Percentiles rank a stretch among this genome's conserved stretches.
Evolutionary conservation across 2,113 vertebrate genomes (phyloP).

Genomic region (Sapayoa aenigma): DNA sequence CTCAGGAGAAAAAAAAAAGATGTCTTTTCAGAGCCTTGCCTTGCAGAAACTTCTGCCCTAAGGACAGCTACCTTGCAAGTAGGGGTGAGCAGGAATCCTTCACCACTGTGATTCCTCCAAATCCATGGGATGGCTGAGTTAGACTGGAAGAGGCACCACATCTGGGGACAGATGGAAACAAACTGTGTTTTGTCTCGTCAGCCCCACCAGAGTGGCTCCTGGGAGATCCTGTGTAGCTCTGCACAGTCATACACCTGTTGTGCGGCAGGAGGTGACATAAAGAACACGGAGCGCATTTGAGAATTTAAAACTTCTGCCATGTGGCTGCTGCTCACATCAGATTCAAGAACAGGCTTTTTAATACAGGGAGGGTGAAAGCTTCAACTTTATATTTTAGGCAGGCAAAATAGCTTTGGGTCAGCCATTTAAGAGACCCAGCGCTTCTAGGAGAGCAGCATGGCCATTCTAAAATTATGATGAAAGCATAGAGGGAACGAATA

Average conservation of each 20-base stretch:
- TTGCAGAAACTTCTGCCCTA: neutral
- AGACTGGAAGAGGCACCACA: neutral
- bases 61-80: neutral
- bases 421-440: neutral
- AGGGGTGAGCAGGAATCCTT: neutral
- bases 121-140: neutral
- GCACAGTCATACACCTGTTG: fast-evolving
- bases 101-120: neutral
- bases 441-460: neutral
- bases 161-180: neutral
- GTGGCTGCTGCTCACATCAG: neutral
- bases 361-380: neutral
- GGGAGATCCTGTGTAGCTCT: neutral
- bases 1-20: neutral
- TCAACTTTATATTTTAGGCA: neutral
- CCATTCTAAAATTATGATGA: neutral
- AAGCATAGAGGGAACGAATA: neutral
- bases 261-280: fast-evolving
- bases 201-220: fast-evolving
- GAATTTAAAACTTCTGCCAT: neutral
- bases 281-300: fast-evolving
- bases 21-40: neutral
- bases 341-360: neutral
- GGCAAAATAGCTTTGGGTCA: neutral
- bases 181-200: neutral